Conservation (phyloP, 2,888 invertebrate genomes). For the Stictocephala bisonia region DNA sequence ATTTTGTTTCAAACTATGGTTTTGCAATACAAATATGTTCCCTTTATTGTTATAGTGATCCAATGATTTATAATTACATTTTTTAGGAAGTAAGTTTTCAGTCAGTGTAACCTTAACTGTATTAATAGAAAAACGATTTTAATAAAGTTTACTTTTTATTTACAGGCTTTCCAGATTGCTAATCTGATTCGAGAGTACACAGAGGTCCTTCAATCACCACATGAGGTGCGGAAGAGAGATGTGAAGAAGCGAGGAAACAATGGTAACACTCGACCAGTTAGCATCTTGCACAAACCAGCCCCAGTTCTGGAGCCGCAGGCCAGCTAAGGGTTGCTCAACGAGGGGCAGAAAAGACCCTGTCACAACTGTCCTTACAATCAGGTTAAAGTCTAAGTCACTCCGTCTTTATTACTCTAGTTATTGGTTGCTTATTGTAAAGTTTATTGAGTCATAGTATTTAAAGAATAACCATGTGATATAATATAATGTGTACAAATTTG, state of each 20-base stretch:
- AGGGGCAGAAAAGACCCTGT: conserved; percentile 36
- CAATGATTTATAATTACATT: background rate
- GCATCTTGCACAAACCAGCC: conserved; percentile 68
- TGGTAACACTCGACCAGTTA: conserved; percentile 66
- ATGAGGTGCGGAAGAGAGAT: conserved; percentile 59
- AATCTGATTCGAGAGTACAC: conserved; percentile 91
- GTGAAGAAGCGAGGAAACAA: conserved; percentile 57
- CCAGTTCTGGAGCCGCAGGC: conserved; percentile 69
- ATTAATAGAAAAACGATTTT: no score
- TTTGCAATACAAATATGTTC: background rate
- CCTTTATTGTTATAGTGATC: background rate
- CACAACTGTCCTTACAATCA: conserved; percentile 45
- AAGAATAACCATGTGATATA: conserved; percentile 27
- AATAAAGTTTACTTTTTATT: conserved; percentile 48
- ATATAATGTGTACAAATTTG: conserved; percentile 28
- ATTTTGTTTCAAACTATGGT: no score
- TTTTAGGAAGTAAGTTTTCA: background rate
- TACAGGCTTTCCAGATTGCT: conserved; percentile 93
- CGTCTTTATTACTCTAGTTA: conserved; percentile 28
- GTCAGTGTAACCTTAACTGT: no score
- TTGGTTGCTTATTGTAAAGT: conserved; percentile 37
- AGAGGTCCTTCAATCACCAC: conserved; percentile 71
- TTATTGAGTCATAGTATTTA: conserved; percentile 19
- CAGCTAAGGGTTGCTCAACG: conserved; percentile 51
- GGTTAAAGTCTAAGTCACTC: conserved; percentile 46